Percentiles rank a stretch among this genome's conserved stretches.
Evolutionary conservation across 2,888 invertebrate genomes (phyloP).

Genomic region (Campopleginae sp.): DNA sequence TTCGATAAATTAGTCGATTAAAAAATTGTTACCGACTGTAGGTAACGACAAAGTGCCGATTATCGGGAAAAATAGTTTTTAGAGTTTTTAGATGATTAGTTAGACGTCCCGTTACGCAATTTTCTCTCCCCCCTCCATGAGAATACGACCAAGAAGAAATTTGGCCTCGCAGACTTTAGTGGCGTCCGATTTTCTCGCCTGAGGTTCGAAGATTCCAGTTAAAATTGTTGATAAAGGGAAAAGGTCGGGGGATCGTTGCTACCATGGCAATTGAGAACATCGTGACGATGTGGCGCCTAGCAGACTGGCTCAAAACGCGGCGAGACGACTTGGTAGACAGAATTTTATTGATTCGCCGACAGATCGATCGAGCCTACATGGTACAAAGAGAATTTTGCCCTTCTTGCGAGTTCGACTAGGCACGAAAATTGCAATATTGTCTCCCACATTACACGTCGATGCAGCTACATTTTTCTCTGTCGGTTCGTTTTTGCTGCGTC

Average conservation of each 20-base stretch:
- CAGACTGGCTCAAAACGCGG: slow-evolving; percentile 51
- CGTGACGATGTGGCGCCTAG: slow-evolving; percentile 58
- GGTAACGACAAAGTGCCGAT: background rate
- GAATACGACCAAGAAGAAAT: background rate
- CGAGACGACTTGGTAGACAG: slow-evolving; percentile 31
- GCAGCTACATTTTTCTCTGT: background rate
- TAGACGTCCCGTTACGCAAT: background rate
- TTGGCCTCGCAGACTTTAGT: no score
- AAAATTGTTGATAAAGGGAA: background rate
- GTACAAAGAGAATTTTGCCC: slow-evolving; percentile 42
- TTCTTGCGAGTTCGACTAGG: slow-evolving; percentile 19
- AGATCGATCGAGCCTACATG: slow-evolving; percentile 61
- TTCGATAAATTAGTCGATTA: background rate
- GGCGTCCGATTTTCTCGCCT: background rate
- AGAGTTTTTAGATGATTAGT: background rate
- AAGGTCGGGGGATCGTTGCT: background rate
- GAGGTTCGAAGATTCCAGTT: background rate
- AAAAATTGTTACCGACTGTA: background rate
- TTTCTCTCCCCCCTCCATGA: background rate
- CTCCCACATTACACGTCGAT: background rate
- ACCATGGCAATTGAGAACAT: slow-evolving; percentile 34
- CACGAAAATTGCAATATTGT: slow-evolving; percentile 16
- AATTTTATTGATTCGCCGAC: slow-evolving; percentile 62
- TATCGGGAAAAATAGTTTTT: background rate
- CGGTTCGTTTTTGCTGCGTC: background rate